phyloP scores from a whole-genome alignment of 2,888 invertebrate species.

The Aethes cnicana region DNA sequence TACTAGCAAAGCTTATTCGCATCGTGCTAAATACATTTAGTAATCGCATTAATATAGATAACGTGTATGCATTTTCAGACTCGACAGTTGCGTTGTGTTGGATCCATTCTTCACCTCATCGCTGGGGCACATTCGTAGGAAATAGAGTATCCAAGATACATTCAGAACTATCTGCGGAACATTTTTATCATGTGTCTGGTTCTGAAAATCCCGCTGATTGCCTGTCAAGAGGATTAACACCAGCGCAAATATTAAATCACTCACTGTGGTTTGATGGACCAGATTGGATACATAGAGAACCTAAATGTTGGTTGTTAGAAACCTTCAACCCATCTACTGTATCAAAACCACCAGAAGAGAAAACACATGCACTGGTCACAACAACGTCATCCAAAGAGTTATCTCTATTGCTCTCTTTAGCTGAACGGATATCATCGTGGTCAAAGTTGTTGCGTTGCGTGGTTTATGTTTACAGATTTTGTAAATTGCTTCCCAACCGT shows the following conservation, averaged over 20 bases:
- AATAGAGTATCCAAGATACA: conserved; percentile 15
- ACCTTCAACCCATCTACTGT: background rate
- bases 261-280: conserved; percentile 21
- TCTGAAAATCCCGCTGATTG: conserved; percentile 17
- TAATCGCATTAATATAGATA: background rate
- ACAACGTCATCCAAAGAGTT: background rate
- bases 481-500: background rate
- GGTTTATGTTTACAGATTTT: conserved; percentile 13
- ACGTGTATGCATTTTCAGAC: conserved; percentile 1
- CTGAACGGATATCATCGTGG: conserved; percentile 1
- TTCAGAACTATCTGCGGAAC: background rate
- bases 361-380: background rate
- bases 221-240: conserved; percentile 15
- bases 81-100: conserved; percentile 7
- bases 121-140: conserved; percentile 12
- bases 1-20: conserved; percentile 9
- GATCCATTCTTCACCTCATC: conserved; percentile 6
- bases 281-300: conserved; percentile 1
- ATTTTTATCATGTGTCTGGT: conserved; percentile 18
- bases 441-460: conserved; percentile 1
- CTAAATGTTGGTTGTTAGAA: conserved; percentile 1
- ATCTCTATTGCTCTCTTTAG: background rate
- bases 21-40: conserved; percentile 2
- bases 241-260: conserved; percentile 12
- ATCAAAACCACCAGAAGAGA: conserved; percentile 6